Percentiles rank a stretch among this genome's conserved stretches.
Conservation (phyloP, 2,797 vertebrate species). For the Clarias pachynema region DNA sequence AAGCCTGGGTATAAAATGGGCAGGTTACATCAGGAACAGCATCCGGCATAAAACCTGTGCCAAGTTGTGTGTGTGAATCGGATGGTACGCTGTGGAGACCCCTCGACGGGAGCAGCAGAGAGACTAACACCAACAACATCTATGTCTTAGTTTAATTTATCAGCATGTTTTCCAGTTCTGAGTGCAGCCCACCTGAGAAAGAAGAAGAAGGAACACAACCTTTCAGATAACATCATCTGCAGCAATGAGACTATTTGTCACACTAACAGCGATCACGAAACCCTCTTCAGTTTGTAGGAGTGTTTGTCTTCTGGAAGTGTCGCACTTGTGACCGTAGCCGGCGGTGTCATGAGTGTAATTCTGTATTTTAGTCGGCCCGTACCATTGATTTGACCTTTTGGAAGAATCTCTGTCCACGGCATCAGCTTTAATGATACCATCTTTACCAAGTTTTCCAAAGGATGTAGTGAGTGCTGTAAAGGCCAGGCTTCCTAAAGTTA, state of each 20-base stretch:
- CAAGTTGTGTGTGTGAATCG: too few relatives aligned
- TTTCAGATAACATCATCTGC: constrained; percentile 52
- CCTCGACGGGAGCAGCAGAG: too few relatives aligned
- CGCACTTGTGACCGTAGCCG: not conserved
- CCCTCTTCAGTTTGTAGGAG: constrained; percentile 1
- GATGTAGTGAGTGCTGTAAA: constrained; percentile 8
- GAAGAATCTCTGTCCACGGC: constrained; percentile 1
- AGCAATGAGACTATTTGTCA: constrained; percentile 54
- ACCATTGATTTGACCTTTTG: constrained; percentile 44
- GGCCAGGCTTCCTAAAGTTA: constrained; percentile 8
- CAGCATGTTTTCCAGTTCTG: not conserved
- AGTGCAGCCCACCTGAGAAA: not conserved
- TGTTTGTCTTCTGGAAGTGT: constrained; percentile 1
- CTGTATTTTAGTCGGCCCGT: not conserved
- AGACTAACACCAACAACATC: too few relatives aligned
- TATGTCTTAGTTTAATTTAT: not conserved
- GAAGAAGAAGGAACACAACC: constrained; percentile 21
- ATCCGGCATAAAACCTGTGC: too few relatives aligned
- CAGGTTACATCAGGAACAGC: too few relatives aligned
- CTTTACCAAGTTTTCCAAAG: constrained; percentile 18
- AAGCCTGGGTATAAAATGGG: too few relatives aligned
- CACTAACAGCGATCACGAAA: constrained; percentile 33
- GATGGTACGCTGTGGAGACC: too few relatives aligned
- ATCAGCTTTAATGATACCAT: constrained; percentile 22
- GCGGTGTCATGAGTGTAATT: constrained; percentile 18